phyloP scores from a whole-genome alignment of 53 echinoderm and acorn worm genomes.

The Antedon mediterranea region DNA sequence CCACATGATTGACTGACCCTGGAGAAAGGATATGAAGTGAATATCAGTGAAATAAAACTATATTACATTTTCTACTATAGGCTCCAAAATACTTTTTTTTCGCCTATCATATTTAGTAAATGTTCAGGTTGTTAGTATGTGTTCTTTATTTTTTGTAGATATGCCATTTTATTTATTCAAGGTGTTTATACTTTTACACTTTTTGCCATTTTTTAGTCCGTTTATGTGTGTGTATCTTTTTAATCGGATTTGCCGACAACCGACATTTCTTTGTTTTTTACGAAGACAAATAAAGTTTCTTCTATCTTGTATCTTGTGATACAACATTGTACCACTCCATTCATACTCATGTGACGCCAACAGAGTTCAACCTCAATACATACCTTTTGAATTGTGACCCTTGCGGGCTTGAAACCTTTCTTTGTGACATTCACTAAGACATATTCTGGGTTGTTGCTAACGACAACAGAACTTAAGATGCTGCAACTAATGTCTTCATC shows the following conservation, averaged over 20 bases:
- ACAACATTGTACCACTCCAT: no score
- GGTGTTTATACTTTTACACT: background rate
- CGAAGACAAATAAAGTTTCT: no score
- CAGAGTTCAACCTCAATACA: background rate
- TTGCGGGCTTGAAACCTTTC: constrained; percentile 45
- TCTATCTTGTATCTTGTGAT: no score
- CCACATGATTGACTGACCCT: constrained; percentile 54
- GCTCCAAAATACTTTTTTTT: background rate
- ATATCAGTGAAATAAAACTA: no score
- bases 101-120: no score
- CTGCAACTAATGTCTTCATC: constrained; percentile 72
- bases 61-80: no score
- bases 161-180: background rate
- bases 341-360: background rate
- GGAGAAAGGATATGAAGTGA: background rate
- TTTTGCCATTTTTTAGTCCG: no score
- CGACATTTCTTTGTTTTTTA: no score
- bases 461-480: constrained; percentile 58
- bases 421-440: constrained; percentile 31
- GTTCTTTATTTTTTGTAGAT: no score
- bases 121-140: no score
- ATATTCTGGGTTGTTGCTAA: constrained; percentile 31
- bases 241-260: no score
- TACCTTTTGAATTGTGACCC: constrained; percentile 53
- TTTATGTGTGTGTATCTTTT: no score